These are phyloP conservation scores for Hirtodrosophila duncani DNA, from an alignment of 2,888 invertebrate genomes.

Conservation along the genomic window DNA sequence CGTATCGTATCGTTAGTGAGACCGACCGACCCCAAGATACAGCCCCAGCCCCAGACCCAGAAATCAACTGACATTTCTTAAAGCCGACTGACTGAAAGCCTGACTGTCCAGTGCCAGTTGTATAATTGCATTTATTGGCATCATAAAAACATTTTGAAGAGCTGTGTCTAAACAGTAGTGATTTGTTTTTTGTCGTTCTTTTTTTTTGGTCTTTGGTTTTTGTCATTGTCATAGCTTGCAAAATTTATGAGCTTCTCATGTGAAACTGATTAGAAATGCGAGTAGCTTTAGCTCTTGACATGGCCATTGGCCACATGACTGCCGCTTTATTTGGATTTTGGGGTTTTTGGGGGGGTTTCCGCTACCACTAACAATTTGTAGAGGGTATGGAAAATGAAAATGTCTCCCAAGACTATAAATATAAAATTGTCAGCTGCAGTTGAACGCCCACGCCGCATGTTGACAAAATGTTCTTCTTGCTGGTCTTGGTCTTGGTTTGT, in stretches of 20 bases:
- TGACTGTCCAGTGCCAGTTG: slow-evolving; percentile 39
- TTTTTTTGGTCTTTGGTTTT: slow-evolving; percentile 18
- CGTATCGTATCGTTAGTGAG: slow-evolving; percentile 12
- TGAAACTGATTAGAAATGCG: slow-evolving; percentile 61
- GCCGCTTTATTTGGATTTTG: slow-evolving; percentile 19
- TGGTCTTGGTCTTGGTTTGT: neutral
- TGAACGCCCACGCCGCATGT: slow-evolving; percentile 63
- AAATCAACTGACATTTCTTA: neutral
- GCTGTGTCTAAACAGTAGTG: slow-evolving; percentile 73
- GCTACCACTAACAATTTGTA: slow-evolving; percentile 20
- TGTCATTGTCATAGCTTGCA: too few relatives aligned
- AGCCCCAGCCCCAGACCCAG: neutral
- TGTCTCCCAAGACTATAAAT: slow-evolving; percentile 45
- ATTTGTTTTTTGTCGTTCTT: slow-evolving; percentile 57
- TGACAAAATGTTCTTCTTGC: slow-evolving; percentile 42
- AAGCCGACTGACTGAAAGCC: neutral
- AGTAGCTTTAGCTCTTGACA: slow-evolving; percentile 17
- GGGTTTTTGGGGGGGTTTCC: slow-evolving; percentile 29
- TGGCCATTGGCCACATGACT: slow-evolving; percentile 31
- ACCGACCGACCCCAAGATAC: slow-evolving; percentile 12
- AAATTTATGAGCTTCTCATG: slow-evolving; percentile 66
- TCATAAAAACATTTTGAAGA: slow-evolving; percentile 63
- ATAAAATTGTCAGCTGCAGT: slow-evolving; percentile 70
- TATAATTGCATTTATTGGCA: slow-evolving; percentile 72
- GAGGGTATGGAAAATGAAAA: slow-evolving; percentile 12